A percentile compares a stretch with the other conserved stretches of the same genome.
phyloP scores from a whole-genome alignment of 1,140 invertebrate genomes.

The Littorina saxatilis region DNA sequence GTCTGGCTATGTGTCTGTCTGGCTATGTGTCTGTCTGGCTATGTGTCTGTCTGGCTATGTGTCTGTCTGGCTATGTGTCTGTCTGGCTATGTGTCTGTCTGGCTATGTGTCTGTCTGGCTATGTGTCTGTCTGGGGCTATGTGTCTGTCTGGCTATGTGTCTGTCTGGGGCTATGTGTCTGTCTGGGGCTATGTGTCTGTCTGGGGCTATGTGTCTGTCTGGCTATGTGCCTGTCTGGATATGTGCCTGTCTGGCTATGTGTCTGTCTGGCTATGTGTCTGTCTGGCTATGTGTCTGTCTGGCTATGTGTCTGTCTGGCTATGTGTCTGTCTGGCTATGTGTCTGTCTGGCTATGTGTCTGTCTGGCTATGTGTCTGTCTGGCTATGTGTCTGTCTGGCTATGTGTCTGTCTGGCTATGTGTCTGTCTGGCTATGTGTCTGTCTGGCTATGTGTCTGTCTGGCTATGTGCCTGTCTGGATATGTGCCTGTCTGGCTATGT shows the following conservation, averaged over 20 bases:
- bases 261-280: no score
- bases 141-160: not conserved
- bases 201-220: not conserved
- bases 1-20: no score
- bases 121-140: no score
- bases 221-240: not conserved
- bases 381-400: not conserved
- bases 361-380: not conserved
- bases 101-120: no score
- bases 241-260: not conserved
- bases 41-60: no score
- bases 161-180: not conserved
- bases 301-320: not conserved
- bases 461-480: not conserved
- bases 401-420: not conserved
- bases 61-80: no score
- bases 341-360: not conserved
- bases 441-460: not conserved
- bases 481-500: not conserved
- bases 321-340: not conserved
- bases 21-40: no score
- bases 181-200: not conserved
- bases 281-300: no score
- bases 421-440: not conserved
- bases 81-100: no score